These are phyloP conservation scores for Prinia subflava DNA, from an alignment of 2,113 vertebrate species.

Conservation along the genomic window DNA sequence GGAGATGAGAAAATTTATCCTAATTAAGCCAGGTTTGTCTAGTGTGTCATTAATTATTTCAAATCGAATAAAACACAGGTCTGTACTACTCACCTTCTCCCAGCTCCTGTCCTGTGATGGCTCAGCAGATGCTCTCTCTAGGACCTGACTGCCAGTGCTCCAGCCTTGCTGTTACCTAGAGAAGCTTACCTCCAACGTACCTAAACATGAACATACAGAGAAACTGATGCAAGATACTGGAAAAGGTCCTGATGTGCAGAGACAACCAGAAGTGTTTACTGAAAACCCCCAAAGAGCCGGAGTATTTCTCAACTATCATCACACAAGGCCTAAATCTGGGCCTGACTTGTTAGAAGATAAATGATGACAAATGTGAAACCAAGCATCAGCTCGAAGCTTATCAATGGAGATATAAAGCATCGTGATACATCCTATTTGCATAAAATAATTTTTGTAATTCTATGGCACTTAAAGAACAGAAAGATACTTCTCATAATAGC, in stretches of 20 bases:
- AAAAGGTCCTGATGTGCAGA: background rate
- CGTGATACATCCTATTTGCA: fast-evolving
- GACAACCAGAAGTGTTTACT: background rate
- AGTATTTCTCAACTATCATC: background rate
- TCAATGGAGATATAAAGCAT: background rate
- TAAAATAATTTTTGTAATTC: background rate
- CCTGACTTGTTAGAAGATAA: background rate
- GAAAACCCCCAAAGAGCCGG: background rate
- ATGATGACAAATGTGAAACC: background rate
- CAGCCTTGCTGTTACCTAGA: background rate
- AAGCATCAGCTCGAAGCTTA: background rate
- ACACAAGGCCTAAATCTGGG: background rate
- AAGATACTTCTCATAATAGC: background rate
- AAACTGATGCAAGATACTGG: background rate
- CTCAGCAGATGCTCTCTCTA: background rate
- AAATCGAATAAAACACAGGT: background rate
- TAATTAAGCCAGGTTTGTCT: conserved; percentile 3
- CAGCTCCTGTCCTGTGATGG: background rate
- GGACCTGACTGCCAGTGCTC: background rate
- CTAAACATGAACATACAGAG: background rate
- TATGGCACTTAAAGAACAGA: background rate
- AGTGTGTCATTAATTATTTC: background rate
- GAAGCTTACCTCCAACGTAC: background rate
- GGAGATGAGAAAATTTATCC: background rate
- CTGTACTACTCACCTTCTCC: background rate